Evolutionary conservation across 35 echinoderm and acorn worm species (phyloP).

Genomic region (Chiridota heheva): DNA sequence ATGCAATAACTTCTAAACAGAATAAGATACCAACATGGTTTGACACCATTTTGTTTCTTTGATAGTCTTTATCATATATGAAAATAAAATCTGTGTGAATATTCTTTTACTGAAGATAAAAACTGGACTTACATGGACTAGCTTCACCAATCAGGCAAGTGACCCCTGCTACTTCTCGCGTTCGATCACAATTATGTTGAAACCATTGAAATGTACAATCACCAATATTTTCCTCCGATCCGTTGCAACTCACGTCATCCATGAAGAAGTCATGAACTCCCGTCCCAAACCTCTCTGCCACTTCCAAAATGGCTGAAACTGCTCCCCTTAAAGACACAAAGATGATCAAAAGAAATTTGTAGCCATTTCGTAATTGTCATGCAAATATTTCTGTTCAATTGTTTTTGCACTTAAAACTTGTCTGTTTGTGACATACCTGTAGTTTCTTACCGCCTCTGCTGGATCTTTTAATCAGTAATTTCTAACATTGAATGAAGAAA

Average conservation of each 20-base stretch:
- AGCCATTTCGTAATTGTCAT: too few relatives aligned
- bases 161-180: not conserved
- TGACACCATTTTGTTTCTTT: not conserved
- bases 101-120: not conserved
- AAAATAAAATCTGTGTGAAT: not conserved
- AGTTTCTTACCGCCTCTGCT: too few relatives aligned
- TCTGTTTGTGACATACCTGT: too few relatives aligned
- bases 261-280: conserved; percentile 22
- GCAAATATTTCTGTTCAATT: too few relatives aligned
- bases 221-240: conserved; percentile 9
- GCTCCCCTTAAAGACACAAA: too few relatives aligned
- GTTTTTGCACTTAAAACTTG: too few relatives aligned
- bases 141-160: conserved; percentile 27
- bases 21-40: not conserved
- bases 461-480: too few relatives aligned
- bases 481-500: too few relatives aligned
- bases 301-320: conserved; percentile 7
- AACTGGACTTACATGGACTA: conserved; percentile 12
- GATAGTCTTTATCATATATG: not conserved
- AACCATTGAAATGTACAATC: conserved; percentile 5
- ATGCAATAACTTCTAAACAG: not conserved
- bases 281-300: not conserved
- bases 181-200: conserved; percentile 3
- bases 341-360: too few relatives aligned
- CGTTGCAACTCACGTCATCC: conserved; percentile 43